Conservation (phyloP, 1,140 invertebrate genomes). For the Globodera ellingtonae region DNA sequence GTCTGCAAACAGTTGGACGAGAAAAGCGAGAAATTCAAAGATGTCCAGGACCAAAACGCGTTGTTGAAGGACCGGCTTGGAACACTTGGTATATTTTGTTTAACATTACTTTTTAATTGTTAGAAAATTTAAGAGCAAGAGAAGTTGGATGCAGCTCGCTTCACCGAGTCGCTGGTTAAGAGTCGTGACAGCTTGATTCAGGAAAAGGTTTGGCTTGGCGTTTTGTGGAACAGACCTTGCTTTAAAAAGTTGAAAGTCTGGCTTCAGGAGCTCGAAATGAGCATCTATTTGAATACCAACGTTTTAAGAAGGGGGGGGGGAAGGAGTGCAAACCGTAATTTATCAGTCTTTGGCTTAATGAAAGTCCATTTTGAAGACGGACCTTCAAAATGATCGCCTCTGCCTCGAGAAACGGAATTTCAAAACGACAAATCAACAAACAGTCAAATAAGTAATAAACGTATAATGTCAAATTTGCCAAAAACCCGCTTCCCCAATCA, state of each 20-base stretch:
- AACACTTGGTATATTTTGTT: conserved; percentile 21
- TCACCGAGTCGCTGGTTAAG: conserved; percentile 13
- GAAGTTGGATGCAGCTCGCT: conserved; percentile 17
- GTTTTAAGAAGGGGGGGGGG: too few relatives aligned
- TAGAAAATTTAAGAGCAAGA: conserved; percentile 28
- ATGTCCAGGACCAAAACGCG: conserved; percentile 22
- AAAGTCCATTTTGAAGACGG: conserved; percentile 20
- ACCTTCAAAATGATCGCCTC: conserved; percentile 26
- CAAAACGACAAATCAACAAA: neutral
- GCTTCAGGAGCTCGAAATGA: too few relatives aligned
- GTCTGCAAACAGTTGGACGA: conserved; percentile 33
- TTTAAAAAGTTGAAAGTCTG: neutral
- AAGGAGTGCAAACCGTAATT: too few relatives aligned
- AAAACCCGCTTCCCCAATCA: neutral
- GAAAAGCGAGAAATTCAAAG: conserved; percentile 15
- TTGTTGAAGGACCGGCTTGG: conserved; percentile 19
- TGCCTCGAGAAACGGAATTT: conserved; percentile 18
- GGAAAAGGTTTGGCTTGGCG: conserved; percentile 16
- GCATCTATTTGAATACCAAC: neutral
- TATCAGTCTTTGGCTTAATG: neutral
- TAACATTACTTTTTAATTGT: neutral
- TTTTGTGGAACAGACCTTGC: neutral
- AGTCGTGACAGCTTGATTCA: conserved; percentile 21
- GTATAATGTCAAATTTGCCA: neutral
- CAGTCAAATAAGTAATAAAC: neutral